Percentiles rank a stretch among this genome's conserved stretches.
Evolutionary conservation across 2,888 invertebrate species (phyloP).

Genomic region (Tinea semifulvella): DNA sequence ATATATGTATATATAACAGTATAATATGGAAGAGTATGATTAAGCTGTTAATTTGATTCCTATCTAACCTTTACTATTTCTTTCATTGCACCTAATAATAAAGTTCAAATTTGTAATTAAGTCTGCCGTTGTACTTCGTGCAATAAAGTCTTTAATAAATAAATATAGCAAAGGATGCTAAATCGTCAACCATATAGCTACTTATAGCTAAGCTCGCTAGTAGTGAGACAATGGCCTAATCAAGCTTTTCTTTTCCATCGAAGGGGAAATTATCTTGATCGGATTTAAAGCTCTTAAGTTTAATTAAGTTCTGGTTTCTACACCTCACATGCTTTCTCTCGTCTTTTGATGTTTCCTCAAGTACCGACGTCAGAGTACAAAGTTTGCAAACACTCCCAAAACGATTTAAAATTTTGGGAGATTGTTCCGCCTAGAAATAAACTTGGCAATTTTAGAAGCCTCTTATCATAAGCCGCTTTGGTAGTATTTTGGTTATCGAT

Average conservation of each 20-base stretch:
- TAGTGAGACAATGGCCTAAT: slow-evolving; percentile 18
- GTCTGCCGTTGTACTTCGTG: too few relatives aligned
- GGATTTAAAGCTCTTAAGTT: slow-evolving; percentile 31
- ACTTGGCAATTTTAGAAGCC: slow-evolving; percentile 2
- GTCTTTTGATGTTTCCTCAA: too few relatives aligned
- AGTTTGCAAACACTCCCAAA: neutral
- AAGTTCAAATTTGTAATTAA: too few relatives aligned
- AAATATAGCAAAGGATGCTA: too few relatives aligned
- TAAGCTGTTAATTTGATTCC: too few relatives aligned
- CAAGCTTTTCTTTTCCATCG: slow-evolving; percentile 37
- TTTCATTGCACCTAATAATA: too few relatives aligned
- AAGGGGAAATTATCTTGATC: slow-evolving; percentile 44
- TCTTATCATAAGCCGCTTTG: slow-evolving; percentile 2
- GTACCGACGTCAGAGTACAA: slow-evolving; percentile 6
- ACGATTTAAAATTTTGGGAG: slow-evolving; percentile 9
- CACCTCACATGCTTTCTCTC: slow-evolving; percentile 12
- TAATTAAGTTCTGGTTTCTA: slow-evolving; percentile 31
- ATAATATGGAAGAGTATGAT: too few relatives aligned
- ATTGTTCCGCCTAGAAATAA: slow-evolving; percentile 1
- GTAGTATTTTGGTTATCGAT: neutral
- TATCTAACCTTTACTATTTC: too few relatives aligned
- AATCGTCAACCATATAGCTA: too few relatives aligned
- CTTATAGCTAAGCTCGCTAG: neutral
- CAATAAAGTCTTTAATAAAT: too few relatives aligned
- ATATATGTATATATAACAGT: too few relatives aligned